Conservation (phyloP, 1,140 invertebrate species). For the Anastrepha ludens region DNA sequence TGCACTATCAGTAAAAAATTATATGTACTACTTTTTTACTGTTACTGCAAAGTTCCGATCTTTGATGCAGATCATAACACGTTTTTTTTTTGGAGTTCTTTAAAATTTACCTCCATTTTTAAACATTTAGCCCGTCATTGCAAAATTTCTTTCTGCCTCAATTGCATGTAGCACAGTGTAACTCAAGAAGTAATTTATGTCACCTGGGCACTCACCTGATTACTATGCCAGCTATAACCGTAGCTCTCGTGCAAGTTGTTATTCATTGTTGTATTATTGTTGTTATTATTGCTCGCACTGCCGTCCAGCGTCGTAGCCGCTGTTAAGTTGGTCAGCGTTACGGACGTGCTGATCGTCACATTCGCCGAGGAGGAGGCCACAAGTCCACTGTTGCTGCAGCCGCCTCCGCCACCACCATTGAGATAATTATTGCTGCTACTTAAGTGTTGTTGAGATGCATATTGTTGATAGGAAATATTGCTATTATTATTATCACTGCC, state of each 20-base stretch:
- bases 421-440: conserved; percentile 59
- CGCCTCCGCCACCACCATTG: conserved; percentile 49
- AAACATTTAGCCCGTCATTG: no score
- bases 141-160: neutral
- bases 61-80: no score
- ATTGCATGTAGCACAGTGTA: conserved; percentile 9
- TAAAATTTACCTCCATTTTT: no score
- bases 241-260: conserved; percentile 61
- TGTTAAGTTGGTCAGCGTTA: conserved; percentile 57
- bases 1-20: no score
- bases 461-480: conserved; percentile 73
- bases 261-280: conserved; percentile 60
- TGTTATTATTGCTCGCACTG: conserved; percentile 51
- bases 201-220: conserved; percentile 66
- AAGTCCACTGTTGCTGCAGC: neutral
- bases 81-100: no score
- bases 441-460: conserved; percentile 71
- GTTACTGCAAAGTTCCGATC: no score
- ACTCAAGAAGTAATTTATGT: neutral
- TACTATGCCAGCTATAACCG: conserved; percentile 71
- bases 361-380: conserved; percentile 44
- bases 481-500: conserved; percentile 67
- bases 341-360: conserved; percentile 50
- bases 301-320: neutral
- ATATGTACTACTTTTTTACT: no score